A percentile compares a stretch with the other conserved stretches of the same genome.
These are phyloP conservation scores for Gymnoscelis rufifasciata DNA, from an alignment of 2,888 invertebrate genomes.

Conservation along the genomic window DNA sequence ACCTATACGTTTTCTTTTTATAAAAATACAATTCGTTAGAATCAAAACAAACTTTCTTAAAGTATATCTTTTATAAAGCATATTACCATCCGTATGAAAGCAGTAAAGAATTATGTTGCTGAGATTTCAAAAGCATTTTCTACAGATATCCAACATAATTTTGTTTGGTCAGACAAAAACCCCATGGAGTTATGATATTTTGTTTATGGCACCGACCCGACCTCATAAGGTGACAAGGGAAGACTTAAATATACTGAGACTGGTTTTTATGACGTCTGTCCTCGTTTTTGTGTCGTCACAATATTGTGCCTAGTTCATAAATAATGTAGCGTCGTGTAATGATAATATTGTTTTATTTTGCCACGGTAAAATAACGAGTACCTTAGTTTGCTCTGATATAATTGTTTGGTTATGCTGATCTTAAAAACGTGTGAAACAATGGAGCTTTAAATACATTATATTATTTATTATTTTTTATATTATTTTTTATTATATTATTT, in stretches of 20 bases:
- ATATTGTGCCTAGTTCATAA: constrained; percentile 10
- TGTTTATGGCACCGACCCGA: not conserved
- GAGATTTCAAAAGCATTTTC: not conserved
- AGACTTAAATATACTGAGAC: constrained; percentile 46
- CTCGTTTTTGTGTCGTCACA: constrained; percentile 10
- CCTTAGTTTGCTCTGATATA: too few relatives aligned
- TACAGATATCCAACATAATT: not conserved
- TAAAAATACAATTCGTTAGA: too few relatives aligned
- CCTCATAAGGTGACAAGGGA: constrained; percentile 20
- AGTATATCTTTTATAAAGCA: too few relatives aligned
- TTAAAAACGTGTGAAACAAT: too few relatives aligned
- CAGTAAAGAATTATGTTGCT: too few relatives aligned
- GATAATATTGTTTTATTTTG: not conserved
- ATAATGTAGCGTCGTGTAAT: constrained; percentile 5
- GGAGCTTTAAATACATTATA: too few relatives aligned
- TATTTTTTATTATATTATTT: too few relatives aligned
- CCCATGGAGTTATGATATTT: constrained; percentile 5
- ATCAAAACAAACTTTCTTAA: too few relatives aligned
- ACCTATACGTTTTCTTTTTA: too few relatives aligned
- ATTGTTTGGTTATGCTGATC: too few relatives aligned
- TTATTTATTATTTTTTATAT: too few relatives aligned
- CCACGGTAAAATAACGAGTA: not conserved
- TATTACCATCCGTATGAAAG: too few relatives aligned
- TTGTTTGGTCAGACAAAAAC: not conserved
- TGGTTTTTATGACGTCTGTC: constrained; percentile 42